Percentiles rank a stretch among this genome's conserved stretches.
Conservation (phyloP, 2,113 vertebrate species). For the Meles meles region DNA sequence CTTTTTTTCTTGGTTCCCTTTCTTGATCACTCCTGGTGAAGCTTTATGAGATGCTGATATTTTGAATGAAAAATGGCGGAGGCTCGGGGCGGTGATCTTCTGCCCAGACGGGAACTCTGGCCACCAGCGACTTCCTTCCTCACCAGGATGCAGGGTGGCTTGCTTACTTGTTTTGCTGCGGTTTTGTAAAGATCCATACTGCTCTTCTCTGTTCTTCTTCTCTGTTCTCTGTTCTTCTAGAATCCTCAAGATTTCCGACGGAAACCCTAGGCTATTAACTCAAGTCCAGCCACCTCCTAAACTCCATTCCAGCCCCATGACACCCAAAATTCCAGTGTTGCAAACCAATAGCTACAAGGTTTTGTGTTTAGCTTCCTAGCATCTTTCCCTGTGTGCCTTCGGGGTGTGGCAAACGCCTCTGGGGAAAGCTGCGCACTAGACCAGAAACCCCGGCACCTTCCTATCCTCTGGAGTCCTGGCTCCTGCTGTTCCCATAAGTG, state of each 20-base stretch:
- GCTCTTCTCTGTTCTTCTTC: neutral
- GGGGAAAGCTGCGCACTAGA: rapidly evolving
- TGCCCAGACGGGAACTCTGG: rapidly evolving
- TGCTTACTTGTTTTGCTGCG: rapidly evolving
- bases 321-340: neutral
- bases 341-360: neutral
- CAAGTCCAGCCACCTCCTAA: rapidly evolving
- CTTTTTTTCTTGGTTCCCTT: neutral
- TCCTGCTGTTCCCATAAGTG: neutral
- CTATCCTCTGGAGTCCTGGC: neutral
- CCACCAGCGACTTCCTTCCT: rapidly evolving
- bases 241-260: neutral
- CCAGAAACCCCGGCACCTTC: neutral
- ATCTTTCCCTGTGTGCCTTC: neutral
- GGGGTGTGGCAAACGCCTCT: neutral
- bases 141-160: rapidly evolving
- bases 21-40: neutral
- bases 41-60: neutral
- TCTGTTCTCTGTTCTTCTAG: neutral
- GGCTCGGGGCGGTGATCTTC: rapidly evolving
- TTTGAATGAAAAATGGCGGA: rapidly evolving
- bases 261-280: neutral
- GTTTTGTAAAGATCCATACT: rapidly evolving
- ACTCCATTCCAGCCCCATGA: no score
- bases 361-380: neutral